phyloP scores from a whole-genome alignment of 2,797 vertebrate species.

The Otus scops region DNA sequence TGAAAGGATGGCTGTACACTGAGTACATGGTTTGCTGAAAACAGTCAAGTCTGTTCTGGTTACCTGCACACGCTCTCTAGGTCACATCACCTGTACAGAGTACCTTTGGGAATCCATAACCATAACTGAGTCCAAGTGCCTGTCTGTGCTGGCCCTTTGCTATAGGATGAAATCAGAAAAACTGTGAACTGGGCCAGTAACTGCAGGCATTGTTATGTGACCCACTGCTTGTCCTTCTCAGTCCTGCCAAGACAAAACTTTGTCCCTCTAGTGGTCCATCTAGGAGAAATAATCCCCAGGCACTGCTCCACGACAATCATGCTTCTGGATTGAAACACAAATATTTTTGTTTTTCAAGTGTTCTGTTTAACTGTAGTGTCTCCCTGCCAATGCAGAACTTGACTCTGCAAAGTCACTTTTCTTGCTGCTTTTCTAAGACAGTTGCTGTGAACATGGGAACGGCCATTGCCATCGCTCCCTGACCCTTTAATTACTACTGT shows the following conservation, averaged over 20 bases:
- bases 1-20: background rate
- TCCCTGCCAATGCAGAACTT: background rate
- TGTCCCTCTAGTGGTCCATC: background rate
- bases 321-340: background rate
- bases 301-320: background rate
- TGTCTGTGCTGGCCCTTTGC: background rate
- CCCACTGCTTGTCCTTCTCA: background rate
- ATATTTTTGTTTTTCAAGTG: background rate
- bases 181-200: background rate
- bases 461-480: background rate
- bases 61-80: background rate
- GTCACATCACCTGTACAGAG: background rate
- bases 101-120: background rate
- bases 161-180: background rate
- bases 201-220: background rate
- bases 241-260: background rate
- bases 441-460: background rate
- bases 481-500: background rate
- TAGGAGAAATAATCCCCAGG: background rate
- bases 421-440: background rate
- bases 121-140: background rate
- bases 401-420: background rate
- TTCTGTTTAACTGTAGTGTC: background rate
- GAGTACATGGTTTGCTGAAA: background rate
- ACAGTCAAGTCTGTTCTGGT: background rate